Base-by-base conservation (phyloP, 2,797 vertebrate species). In the Enteromius viviparus region DNA sequence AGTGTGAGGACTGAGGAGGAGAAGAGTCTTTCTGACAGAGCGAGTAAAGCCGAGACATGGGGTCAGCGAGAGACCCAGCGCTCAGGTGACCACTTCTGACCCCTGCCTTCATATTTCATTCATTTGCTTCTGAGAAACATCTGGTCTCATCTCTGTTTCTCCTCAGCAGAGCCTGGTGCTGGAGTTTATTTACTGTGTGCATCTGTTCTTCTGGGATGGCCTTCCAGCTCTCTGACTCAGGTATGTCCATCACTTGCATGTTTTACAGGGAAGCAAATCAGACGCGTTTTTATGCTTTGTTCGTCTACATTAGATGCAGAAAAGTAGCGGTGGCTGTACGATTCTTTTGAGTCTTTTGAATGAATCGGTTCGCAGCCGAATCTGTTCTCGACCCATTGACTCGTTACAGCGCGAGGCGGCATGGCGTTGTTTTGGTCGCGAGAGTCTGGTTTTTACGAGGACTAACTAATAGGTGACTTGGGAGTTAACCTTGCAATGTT, bases 221-320 rank as follows among this genome's bases (percentile, higher is more conserved):
- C 71, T 90, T 91, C 88, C 91, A 93, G 90, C 91, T 87, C 85
- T 76, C 88, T 86, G 91, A 93, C 14, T 65, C 45, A n/a, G 94
- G 95, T 95, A 93, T 76, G 93, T 87, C 21, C 49, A 51, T 51
- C 84, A 82, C 15, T 34, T 47, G 3, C 37, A 4, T 62, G 60
- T 15, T 62, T 29, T 15, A 40, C 8, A 62, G 11, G 26, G 58
- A 60, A n/a, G 17, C 53, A 10, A 15, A 69, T 1, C 77, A 29
- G 21, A 10, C 62, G 19, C 2, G 1, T 45, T 58, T 14, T 21
- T 4, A 4, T 34, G 10, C 34, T 45, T 11, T n/a, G 9, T 6
- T 3, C 11, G 1, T 34, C 19, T 60, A 6, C 12, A 11, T 32
- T 21, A 19, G 6, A 8, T 23, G 12, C 40, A 60, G 51, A 53